Conservation (phyloP, 2,888 invertebrate genomes). For the Achlya flavicornis region DNA sequence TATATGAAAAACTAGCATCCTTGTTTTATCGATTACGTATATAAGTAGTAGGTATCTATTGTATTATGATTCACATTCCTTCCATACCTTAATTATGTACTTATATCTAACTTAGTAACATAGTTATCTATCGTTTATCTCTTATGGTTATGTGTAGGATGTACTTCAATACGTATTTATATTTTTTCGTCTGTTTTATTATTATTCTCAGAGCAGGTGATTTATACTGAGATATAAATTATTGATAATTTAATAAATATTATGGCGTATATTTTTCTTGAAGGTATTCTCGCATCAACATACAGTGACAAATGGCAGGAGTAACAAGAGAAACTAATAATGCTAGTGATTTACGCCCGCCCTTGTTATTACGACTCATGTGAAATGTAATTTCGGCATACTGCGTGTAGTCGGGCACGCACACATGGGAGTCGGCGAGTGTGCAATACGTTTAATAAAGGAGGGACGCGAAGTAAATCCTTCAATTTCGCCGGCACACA, state of each 20-base stretch:
- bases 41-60: too few species aligned
- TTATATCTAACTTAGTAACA: too few species aligned
- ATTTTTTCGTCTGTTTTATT: too few species aligned
- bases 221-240: too few species aligned
- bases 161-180: too few species aligned
- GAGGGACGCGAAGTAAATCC: conserved; percentile 84
- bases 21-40: too few species aligned
- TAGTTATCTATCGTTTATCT: too few species aligned
- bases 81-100: too few species aligned
- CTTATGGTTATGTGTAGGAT: too few species aligned
- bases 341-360: conserved; percentile 81
- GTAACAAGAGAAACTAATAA: conserved; percentile 82
- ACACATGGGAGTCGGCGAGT: conserved; percentile 59
- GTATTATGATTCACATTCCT: too few species aligned
- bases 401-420: conserved; percentile 66
- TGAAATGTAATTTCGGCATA: conserved; percentile 83
- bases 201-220: too few species aligned
- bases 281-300: conserved; percentile 64
- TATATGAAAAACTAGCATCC: too few species aligned
- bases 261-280: conserved; percentile 32
- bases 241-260: conserved; percentile 29
- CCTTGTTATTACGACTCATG: conserved; percentile 84
- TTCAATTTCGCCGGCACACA: conserved; percentile 83
- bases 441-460: conserved; percentile 84
- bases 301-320: conserved; percentile 75